phyloP scores from a whole-genome alignment of 2,113 vertebrate species.

The Saguinus imperator region DNA sequence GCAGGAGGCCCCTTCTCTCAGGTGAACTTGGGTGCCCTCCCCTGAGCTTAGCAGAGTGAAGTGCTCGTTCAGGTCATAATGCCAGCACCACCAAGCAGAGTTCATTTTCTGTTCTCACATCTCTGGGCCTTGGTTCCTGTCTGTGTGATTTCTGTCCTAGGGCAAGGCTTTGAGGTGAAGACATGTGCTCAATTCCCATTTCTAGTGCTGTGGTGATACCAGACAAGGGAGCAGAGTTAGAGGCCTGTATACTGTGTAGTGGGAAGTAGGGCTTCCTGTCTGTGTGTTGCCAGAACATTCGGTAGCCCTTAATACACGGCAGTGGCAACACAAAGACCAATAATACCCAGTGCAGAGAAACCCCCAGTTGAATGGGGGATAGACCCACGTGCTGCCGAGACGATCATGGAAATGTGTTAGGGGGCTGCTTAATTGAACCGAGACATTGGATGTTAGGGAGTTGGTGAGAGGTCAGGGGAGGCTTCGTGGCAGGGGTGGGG shows the following conservation, averaged over 20 bases:
- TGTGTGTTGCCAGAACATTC: conserved; percentile 23
- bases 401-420: not conserved
- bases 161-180: not conserved
- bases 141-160: not conserved
- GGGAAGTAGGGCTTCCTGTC: conserved; percentile 37
- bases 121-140: not conserved
- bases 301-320: not conserved
- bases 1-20: not conserved
- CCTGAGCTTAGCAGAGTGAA: not conserved
- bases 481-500: not conserved
- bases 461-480: not conserved
- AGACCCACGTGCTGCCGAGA: not conserved
- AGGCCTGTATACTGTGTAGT: not conserved
- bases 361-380: not conserved
- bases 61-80: not conserved
- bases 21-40: not conserved
- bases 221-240: not conserved
- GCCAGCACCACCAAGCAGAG: not conserved
- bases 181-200: not conserved
- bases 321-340: not conserved
- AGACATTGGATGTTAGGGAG: not conserved
- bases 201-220: not conserved
- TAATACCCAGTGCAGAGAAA: not conserved
- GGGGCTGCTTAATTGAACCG: not conserved
- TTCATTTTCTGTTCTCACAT: not conserved